phyloP scores from a whole-genome alignment of 1,140 invertebrate species.

The Pogonomyrmex californicus region DNA sequence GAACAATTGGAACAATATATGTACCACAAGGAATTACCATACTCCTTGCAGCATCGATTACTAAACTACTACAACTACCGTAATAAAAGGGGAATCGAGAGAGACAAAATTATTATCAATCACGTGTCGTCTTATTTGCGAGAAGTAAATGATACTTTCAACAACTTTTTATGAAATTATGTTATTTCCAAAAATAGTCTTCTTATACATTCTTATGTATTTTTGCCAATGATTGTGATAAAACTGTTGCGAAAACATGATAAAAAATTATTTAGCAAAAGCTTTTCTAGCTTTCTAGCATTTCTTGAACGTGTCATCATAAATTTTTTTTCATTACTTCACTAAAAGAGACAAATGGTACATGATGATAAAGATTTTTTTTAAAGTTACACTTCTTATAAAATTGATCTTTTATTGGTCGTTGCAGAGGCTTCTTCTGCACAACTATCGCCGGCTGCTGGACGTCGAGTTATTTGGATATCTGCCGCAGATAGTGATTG shows the following conservation, averaged over 20 bases:
- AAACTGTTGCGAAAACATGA: neutral
- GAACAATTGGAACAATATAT: constrained; percentile 82
- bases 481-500: constrained; percentile 81
- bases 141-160: constrained; percentile 71
- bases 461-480: constrained; percentile 85
- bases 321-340: neutral
- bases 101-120: constrained; percentile 83
- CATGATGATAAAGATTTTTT: neutral
- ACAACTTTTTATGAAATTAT: neutral
- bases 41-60: constrained; percentile 75
- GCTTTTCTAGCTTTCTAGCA: neutral
- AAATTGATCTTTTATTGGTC: constrained; percentile 12
- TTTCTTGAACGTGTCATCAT: neutral
- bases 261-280: neutral
- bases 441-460: constrained; percentile 84
- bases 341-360: neutral
- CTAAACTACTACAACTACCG: constrained; percentile 82
- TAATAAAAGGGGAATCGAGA: constrained; percentile 84
- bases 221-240: no score
- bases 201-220: neutral
- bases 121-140: constrained; percentile 84
- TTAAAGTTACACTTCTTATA: neutral
- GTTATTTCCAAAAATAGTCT: neutral
- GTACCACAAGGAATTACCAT: constrained; percentile 80
- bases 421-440: constrained; percentile 85